Evolutionary conservation across 37 sponge, comb jelly and placozoan species (phyloP).

Genomic region (Axinella damicornis): DNA sequence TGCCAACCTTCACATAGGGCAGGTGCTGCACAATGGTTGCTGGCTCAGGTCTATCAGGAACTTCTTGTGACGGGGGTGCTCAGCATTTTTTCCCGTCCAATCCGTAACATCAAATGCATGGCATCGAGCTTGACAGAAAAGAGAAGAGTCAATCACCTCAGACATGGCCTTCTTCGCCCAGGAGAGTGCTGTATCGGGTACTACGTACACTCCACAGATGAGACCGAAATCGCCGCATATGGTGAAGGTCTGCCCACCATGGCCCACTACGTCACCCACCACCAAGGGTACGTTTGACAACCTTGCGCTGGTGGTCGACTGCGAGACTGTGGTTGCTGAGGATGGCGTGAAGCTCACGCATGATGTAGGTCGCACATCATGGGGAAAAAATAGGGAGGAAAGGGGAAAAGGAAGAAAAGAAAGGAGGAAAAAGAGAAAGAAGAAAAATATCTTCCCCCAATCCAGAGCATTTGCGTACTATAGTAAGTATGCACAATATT

Average conservation of each 20-base stretch:
- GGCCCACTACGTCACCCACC: constrained; percentile 41
- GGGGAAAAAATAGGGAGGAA: no score
- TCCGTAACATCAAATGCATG: constrained; percentile 12
- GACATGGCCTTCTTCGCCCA: constrained; percentile 50
- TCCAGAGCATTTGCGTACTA: no score
- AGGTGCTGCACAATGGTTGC: constrained; percentile 5
- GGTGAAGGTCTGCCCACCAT: constrained; percentile 60
- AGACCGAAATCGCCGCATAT: constrained; percentile 53
- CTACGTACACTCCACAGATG: constrained; percentile 44
- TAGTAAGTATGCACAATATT: no score
- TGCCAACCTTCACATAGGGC: constrained; percentile 45
- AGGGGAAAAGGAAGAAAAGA: no score
- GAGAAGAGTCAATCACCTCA: constrained; percentile 29
- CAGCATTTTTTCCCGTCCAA: constrained; percentile 2
- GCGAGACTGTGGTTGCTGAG: constrained; percentile 51
- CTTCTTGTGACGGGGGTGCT: constrained; percentile 29
- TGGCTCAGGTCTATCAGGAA: constrained; percentile 14
- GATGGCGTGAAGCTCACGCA: no score
- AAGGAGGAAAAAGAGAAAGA: no score
- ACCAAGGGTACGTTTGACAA: constrained; percentile 48
- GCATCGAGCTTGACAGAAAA: background rate
- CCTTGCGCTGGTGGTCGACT: constrained; percentile 55
- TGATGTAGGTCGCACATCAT: no score
- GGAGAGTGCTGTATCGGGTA: constrained; percentile 49
- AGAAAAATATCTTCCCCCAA: no score